phyloP scores from a whole-genome alignment of 2,113 vertebrate species.

The Marmota monax region DNA sequence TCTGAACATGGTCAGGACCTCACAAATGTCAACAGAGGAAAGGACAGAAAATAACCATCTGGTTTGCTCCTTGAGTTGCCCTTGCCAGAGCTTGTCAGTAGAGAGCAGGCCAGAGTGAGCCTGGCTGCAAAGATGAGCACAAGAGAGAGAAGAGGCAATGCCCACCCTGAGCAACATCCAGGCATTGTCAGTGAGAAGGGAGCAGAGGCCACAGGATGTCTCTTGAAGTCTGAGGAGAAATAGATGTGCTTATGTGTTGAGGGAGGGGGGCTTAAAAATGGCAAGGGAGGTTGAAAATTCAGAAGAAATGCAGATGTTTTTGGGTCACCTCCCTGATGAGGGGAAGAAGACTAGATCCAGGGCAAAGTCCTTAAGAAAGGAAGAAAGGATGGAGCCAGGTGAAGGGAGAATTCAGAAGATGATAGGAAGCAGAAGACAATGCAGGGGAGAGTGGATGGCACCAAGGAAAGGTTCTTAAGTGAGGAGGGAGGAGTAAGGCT shows the following conservation, averaged over 20 bases:
- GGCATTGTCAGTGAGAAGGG: background rate
- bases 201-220: background rate
- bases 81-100: background rate
- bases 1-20: background rate
- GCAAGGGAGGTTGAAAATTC: background rate
- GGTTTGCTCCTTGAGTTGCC: background rate
- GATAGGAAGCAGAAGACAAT: background rate
- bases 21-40: background rate
- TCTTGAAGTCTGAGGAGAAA: background rate
- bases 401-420: background rate
- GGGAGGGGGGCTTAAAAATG: background rate
- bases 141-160: background rate
- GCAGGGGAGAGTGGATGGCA: background rate
- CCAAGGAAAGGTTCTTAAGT: background rate
- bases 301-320: background rate
- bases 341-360: background rate
- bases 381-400: background rate
- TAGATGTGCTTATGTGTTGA: background rate
- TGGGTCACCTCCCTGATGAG: background rate
- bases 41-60: background rate
- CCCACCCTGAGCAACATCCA: fast-evolving
- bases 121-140: too few species aligned
- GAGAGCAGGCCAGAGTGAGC: background rate
- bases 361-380: background rate
- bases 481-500: background rate